These are phyloP conservation scores for Achroia grisella DNA, from an alignment of 1,140 invertebrate genomes.

Conservation along the genomic window DNA sequence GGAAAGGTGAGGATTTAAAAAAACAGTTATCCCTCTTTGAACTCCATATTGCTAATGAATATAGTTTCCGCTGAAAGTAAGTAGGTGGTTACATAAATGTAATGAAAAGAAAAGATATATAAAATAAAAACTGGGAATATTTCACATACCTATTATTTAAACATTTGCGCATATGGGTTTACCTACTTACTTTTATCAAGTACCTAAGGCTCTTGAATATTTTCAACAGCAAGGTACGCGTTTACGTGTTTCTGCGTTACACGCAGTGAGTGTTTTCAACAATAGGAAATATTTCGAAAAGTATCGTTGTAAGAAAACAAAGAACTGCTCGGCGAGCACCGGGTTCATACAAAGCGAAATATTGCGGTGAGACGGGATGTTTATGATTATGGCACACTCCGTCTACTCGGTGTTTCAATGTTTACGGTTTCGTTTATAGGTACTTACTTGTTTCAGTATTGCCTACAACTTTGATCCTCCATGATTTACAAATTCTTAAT, in stretches of 20 bases:
- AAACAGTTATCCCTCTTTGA: too few species aligned
- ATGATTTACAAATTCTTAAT: too few species aligned
- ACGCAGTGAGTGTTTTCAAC: slow-evolving; percentile 55
- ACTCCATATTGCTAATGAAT: too few species aligned
- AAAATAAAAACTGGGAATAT: too few species aligned
- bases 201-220: background rate
- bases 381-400: slow-evolving; percentile 62
- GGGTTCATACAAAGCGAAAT: slow-evolving; percentile 63
- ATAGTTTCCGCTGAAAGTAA: too few species aligned
- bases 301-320: slow-evolving; percentile 65
- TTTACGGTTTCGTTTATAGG: slow-evolving; percentile 43
- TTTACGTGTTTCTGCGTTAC: slow-evolving; percentile 22
- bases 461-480: too few species aligned
- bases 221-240: background rate
- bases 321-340: slow-evolving; percentile 44
- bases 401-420: slow-evolving; percentile 52
- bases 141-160: too few species aligned
- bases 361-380: slow-evolving; percentile 56
- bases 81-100: too few species aligned
- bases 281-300: slow-evolving; percentile 65
- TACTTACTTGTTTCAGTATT: slow-evolving; percentile 13
- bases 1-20: too few species aligned
- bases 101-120: too few species aligned
- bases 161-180: too few species aligned
- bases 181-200: background rate